Percentiles rank a stretch among this genome's conserved stretches.
These are phyloP conservation scores for Perca schrenkii DNA, from an alignment of 2,113 vertebrate genomes.

Conservation along the genomic window DNA sequence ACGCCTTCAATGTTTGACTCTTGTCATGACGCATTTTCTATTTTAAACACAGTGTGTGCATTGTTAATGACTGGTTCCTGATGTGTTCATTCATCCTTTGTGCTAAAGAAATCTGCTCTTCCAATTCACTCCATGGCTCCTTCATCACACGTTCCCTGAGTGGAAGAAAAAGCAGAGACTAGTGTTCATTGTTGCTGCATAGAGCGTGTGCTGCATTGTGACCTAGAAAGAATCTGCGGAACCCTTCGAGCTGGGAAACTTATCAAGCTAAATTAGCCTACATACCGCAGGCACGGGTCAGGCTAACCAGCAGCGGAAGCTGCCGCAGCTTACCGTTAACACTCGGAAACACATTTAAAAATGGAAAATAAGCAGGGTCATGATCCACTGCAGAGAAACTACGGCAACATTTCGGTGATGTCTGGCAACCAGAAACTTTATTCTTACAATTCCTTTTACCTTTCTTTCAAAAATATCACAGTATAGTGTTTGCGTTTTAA, in stretches of 20 bases:
- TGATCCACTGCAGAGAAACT: slow-evolving; percentile 25
- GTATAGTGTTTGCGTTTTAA: not conserved
- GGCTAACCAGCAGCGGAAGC: slow-evolving; percentile 41
- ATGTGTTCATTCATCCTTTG: slow-evolving; percentile 79
- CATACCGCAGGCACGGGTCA: slow-evolving; percentile 60
- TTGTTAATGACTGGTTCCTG: slow-evolving; percentile 75
- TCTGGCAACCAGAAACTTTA: not conserved
- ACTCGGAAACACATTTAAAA: slow-evolving; percentile 14
- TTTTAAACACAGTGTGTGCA: slow-evolving; percentile 66
- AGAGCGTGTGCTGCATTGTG: slow-evolving; percentile 75
- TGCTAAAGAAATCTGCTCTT: slow-evolving; percentile 76
- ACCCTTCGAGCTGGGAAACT: slow-evolving; percentile 65
- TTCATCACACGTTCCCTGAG: slow-evolving; percentile 62
- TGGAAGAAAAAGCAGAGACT: slow-evolving; percentile 68
- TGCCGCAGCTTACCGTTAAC: slow-evolving; percentile 42
- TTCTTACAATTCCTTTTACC: not conserved
- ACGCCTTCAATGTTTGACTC: slow-evolving; percentile 9
- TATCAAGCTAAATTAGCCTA: slow-evolving; percentile 77
- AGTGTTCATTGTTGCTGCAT: slow-evolving; percentile 69
- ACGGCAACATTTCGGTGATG: not conserved
- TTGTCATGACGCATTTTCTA: slow-evolving; percentile 58
- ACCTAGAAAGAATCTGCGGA: slow-evolving; percentile 76
- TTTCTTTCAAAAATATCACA: not conserved
- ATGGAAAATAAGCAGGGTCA: slow-evolving; percentile 41
- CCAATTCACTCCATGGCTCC: slow-evolving; percentile 72